phyloP scores from a whole-genome alignment of 2,113 vertebrate species.

The Corvus moneduloides region DNA sequence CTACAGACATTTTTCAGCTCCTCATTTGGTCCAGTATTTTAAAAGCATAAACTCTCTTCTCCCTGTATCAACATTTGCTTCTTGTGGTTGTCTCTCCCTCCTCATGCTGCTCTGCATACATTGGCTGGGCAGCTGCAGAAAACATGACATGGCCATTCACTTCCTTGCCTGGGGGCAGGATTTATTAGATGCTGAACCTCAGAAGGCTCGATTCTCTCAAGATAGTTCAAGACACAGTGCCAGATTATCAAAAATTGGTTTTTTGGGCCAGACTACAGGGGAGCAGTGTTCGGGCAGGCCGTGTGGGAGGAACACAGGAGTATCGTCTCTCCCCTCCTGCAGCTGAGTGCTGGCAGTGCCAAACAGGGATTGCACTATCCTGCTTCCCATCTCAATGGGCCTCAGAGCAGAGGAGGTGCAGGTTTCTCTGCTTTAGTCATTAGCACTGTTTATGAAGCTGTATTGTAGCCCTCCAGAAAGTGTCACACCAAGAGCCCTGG shows the following conservation, averaged over 20 bases:
- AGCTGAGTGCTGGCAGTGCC: not conserved
- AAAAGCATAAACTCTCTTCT: not conserved
- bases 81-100: not conserved
- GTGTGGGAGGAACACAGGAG: not conserved
- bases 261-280: not conserved
- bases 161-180: not conserved
- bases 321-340: not conserved
- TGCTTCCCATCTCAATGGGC: not conserved
- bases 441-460: not conserved
- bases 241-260: not conserved
- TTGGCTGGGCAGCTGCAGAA: not conserved
- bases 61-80: not conserved
- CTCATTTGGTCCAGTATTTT: not conserved
- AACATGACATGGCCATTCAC: not conserved
- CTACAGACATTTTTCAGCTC: not conserved
- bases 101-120: not conserved
- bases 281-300: not conserved
- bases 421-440: not conserved
- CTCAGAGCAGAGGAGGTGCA: not conserved
- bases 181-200: not conserved
- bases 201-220: not conserved
- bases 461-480: not conserved
- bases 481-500: not conserved
- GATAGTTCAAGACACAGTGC: not conserved
- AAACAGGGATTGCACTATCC: not conserved